phyloP scores from a whole-genome alignment of 2,113 vertebrate genomes.

The Myotis yumanensis region DNA sequence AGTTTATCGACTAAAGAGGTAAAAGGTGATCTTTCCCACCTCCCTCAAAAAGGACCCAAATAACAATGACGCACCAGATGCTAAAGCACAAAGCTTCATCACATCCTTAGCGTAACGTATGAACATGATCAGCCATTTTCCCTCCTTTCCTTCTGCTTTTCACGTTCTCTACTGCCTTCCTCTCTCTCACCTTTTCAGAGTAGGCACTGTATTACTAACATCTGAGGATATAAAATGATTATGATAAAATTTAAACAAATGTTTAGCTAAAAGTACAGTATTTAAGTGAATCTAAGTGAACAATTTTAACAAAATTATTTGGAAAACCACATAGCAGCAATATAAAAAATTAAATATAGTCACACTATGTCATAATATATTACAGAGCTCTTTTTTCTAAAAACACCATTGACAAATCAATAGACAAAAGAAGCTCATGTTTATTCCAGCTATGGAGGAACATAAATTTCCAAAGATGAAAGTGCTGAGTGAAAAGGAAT shows the following conservation, averaged over 20 bases:
- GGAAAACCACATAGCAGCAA: background rate
- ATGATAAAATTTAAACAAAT: background rate
- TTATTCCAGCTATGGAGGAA: conserved; percentile 16
- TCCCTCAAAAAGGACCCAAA: background rate
- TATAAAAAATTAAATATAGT: background rate
- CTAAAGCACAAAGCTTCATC: background rate
- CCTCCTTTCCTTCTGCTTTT: background rate
- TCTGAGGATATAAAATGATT: background rate
- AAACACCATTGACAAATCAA: background rate
- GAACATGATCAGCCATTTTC: background rate
- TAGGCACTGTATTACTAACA: background rate
- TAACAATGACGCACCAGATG: background rate
- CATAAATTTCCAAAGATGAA: background rate
- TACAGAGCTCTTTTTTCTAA: background rate
- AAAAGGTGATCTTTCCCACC: background rate
- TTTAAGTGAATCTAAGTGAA: conserved; percentile 6
- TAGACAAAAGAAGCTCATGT: background rate
- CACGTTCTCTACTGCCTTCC: background rate
- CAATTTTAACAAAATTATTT: background rate
- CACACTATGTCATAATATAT: background rate
- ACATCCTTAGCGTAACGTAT: background rate
- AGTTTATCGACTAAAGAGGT: background rate
- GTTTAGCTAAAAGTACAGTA: background rate
- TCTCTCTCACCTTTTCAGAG: background rate
- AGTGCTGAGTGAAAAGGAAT: background rate